Conservation (phyloP, 1,140 invertebrate genomes). For the Heterodera schachtii region DNA sequence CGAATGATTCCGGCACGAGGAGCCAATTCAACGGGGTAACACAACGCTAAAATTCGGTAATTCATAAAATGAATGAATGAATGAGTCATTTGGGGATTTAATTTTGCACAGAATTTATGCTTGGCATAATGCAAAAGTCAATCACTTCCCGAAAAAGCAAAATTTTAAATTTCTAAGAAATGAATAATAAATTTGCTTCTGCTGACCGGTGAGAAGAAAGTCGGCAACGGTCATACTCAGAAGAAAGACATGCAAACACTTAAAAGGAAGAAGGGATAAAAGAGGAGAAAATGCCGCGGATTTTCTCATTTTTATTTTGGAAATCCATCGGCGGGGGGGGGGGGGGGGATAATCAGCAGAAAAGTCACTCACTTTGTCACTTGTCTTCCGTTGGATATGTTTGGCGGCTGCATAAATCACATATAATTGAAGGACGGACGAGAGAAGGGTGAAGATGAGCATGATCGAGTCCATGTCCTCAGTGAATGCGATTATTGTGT, state of each 20-base stretch:
- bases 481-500: constrained; percentile 46
- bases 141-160: too few relatives aligned
- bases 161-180: too few relatives aligned
- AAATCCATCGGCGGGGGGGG: too few relatives aligned
- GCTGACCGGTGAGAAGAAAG: constrained; percentile 54
- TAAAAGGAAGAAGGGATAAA: too few relatives aligned
- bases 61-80: too few relatives aligned
- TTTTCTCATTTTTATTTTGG: too few relatives aligned
- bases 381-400: constrained; percentile 47
- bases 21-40: constrained; percentile 54
- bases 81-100: too few relatives aligned
- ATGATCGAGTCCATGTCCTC: constrained; percentile 41
- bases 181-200: too few relatives aligned
- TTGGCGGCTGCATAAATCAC: constrained; percentile 41
- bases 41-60: constrained; percentile 41
- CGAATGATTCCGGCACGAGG: constrained; percentile 39
- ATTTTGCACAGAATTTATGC: too few relatives aligned
- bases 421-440: constrained; percentile 50
- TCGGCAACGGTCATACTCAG: constrained; percentile 57
- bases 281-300: too few relatives aligned
- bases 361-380: constrained; percentile 29
- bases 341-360: neutral
- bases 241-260: constrained; percentile 51
- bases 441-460: constrained; percentile 47
- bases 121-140: too few relatives aligned